phyloP scores from a whole-genome alignment of 1,140 invertebrate genomes.

The Melipona quadrifasciata region DNA sequence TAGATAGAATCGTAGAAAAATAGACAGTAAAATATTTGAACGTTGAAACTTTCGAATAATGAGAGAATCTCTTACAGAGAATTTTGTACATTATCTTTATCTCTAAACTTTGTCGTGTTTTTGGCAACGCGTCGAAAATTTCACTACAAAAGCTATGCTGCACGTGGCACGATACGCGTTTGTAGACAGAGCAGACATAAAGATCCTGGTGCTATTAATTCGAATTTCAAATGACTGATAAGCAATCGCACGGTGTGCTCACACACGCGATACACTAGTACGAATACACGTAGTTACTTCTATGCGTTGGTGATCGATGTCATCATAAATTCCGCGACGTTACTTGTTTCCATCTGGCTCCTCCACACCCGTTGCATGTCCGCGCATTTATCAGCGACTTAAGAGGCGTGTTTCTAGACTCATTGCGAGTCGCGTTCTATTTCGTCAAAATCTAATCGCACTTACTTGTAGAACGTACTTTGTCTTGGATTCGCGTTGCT shows the following conservation, averaged over 20 bases:
- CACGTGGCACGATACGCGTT: not conserved
- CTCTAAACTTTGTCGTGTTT: no score
- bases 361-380: conserved; percentile 33
- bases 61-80: no score
- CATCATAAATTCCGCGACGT: conserved; percentile 40
- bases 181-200: not conserved
- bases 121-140: no score
- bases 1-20: no score
- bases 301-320: conserved; percentile 16
- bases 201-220: not conserved
- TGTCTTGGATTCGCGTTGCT: not conserved
- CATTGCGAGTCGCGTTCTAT: not conserved
- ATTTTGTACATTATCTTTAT: no score
- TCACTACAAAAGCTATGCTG: no score
- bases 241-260: not conserved
- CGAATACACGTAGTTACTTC: not conserved
- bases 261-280: not conserved
- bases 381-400: conserved; percentile 56
- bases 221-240: conserved; percentile 19
- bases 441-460: conserved; percentile 7
- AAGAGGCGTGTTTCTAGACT: conserved; percentile 18
- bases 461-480: not conserved
- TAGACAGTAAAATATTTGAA: no score
- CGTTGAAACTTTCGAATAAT: no score
- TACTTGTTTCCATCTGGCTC: conserved; percentile 18